Conservation (phyloP, 92 coral and sea anemone species). For the Phymanthus crucifer region DNA sequence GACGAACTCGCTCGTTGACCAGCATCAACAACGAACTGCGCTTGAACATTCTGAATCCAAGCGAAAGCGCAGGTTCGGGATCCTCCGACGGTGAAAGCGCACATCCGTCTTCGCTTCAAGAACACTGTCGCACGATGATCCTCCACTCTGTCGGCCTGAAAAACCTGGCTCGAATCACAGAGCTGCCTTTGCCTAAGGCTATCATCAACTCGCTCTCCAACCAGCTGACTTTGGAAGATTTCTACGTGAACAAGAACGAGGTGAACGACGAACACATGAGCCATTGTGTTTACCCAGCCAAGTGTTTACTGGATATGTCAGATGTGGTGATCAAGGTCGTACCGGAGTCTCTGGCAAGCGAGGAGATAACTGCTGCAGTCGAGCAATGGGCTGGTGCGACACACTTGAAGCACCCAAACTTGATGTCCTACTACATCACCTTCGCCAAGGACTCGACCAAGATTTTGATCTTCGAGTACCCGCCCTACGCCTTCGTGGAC, state of each 20-base stretch:
- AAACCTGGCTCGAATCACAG: conserved; percentile 78
- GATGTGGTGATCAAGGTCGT: conserved; percentile 86
- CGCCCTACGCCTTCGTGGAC: conserved; percentile 76
- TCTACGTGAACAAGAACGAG: conserved; percentile 83
- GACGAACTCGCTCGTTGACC: conserved; percentile 71
- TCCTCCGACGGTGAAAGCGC: conserved; percentile 41
- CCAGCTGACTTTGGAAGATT: conserved; percentile 83
- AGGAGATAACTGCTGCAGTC: conserved; percentile 65
- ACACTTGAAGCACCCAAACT: conserved; percentile 79
- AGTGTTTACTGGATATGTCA: conserved; percentile 91
- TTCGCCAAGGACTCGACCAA: conserved; percentile 60
- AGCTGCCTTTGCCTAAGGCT: conserved; percentile 87
- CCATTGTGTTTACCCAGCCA: conserved; percentile 94
- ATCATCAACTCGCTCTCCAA: conserved; percentile 80
- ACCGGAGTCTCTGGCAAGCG: conserved; percentile 67
- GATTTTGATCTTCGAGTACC: conserved; percentile 85
- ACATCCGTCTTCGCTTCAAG: conserved; percentile 55
- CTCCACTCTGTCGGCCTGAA: conserved; percentile 88
- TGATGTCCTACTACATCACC: conserved; percentile 61
- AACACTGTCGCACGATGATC: conserved; percentile 81
- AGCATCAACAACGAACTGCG: conserved; percentile 60
- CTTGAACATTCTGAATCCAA: conserved; percentile 78
- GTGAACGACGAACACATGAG: conserved; percentile 77
- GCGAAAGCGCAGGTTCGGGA: conserved; percentile 15
- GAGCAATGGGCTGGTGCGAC: conserved; percentile 70